phyloP scores from a whole-genome alignment of 2,888 invertebrate genomes.

The Drosophila leonis region DNA sequence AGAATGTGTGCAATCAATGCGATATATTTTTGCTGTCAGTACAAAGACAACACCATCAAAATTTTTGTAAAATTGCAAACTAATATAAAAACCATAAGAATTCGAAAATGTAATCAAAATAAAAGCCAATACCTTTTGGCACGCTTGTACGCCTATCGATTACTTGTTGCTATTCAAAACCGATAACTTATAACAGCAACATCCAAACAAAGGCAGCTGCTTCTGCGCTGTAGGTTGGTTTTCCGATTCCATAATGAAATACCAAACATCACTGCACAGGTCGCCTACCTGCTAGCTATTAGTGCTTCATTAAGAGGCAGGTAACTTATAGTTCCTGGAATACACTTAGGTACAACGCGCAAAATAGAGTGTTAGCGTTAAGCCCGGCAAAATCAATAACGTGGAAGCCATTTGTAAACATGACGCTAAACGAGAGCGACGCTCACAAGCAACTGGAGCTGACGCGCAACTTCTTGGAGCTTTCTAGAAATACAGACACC shows the following conservation, averaged over 20 bases:
- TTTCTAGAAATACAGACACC: conserved; percentile 96
- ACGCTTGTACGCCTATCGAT: conserved; percentile 29
- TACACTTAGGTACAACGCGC: conserved; percentile 12
- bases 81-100: not conserved
- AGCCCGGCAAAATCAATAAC: conserved; percentile 9
- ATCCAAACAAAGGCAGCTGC: conserved; percentile 48
- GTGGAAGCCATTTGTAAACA: conserved; percentile 40
- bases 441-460: conserved; percentile 95
- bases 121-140: not conserved
- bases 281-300: conserved; percentile 43
- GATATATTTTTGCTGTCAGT: not conserved
- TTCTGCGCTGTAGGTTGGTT: conserved; percentile 48
- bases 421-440: conserved; percentile 86
- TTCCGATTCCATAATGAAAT: conserved; percentile 20
- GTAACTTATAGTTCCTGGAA: conserved; percentile 44
- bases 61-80: not conserved
- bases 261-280: conserved; percentile 1
- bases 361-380: conserved; percentile 11
- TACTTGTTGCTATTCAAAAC: conserved; percentile 35
- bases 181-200: conserved; percentile 43
- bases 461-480: conserved; percentile 94
- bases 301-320: conserved; percentile 16
- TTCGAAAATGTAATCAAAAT: not conserved
- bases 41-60: not conserved
- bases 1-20: not conserved